Evolutionary conservation across 2,113 vertebrate species (phyloP), one percentile per base, ranked within the genome.

Genomic region (Tachysurus vachellii): DNA sequence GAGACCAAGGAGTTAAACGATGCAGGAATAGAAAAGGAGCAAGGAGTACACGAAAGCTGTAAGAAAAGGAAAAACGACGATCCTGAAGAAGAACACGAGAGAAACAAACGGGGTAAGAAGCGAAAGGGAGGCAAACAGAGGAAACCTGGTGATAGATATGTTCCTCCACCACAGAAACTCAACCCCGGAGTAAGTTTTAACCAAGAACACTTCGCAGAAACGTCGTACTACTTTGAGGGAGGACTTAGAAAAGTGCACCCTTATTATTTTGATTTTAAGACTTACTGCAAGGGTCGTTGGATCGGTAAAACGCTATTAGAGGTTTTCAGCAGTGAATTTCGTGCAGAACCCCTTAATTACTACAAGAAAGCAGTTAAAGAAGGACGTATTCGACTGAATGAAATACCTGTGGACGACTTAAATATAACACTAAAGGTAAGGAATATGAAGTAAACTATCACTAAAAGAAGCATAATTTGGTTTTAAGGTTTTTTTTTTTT

Each of bases 201-300:
- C 3, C 92, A 95, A n/a, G 95, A 95, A 57, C 97, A 99, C 77
- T 99, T 99, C 70, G 89, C 93, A 9, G 98, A 99, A 94, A 97
- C 98, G 6, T 95, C 95, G 2, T 99, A 97, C 89, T 99, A 97
- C 91, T 96, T 98, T 85, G 97, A 99, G 88, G 94, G 93, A 0
- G 98, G 98, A 0, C 95, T 99, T 79, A 96, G 98, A 54, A 99
- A 99, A 93, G 98, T 99, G 83, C 90, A 88, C 0, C 98, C 98
- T 0, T 99, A 99, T 92, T 98, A 95, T 88, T 99, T 96, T 89
- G 97, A 99, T 70, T 99, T 99, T 88, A 94, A 92, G 80, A 97
- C 97, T 0, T 99, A 99, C 91, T 99, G 98, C 90, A 99, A 99
- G 92, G 98, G 98, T 7, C 97, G 98, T 54, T 99, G 98, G 98